Conservation (phyloP, 2,797 vertebrate species). For the Acestrorhynchus altus region DNA sequence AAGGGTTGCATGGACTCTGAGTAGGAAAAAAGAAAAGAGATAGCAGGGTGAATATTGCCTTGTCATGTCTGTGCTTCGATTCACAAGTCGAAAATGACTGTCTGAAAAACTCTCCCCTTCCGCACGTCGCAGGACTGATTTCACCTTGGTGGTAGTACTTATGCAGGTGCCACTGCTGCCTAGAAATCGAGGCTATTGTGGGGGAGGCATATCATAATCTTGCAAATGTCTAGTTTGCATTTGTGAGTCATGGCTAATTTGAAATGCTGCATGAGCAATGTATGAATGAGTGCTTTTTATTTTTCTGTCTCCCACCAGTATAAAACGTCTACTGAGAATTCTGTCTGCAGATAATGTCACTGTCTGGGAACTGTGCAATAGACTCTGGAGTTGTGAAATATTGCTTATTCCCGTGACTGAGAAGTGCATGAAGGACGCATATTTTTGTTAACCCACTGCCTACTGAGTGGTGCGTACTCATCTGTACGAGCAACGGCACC, state of each 20-base stretch:
- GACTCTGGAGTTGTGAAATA: neutral
- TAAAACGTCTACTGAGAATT: conserved; percentile 12
- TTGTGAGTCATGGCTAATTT: conserved; percentile 39
- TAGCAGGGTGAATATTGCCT: conserved; percentile 1
- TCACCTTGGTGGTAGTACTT: neutral
- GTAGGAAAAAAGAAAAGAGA: conserved; percentile 9
- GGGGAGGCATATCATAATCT: conserved; percentile 29
- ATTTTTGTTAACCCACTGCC: neutral
- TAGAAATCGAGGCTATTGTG: conserved; percentile 7
- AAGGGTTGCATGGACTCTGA: neutral
- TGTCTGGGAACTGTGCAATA: neutral
- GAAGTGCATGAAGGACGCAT: neutral
- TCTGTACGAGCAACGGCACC: neutral
- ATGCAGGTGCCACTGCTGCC: conserved; percentile 6
- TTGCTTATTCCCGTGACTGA: neutral
- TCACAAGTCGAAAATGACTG: conserved; percentile 17
- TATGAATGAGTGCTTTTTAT: conserved; percentile 10
- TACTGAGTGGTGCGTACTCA: neutral
- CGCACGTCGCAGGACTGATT: neutral
- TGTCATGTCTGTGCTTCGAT: conserved; percentile 14
- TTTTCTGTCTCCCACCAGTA: conserved; percentile 15
- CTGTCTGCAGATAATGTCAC: conserved; percentile 11
- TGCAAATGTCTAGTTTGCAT: conserved; percentile 15
- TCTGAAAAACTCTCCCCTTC: conserved; percentile 17
- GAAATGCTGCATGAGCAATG: conserved; percentile 20